Base-by-base conservation (phyloP, 2,797 vertebrate genomes). In the Gallirallus australis region DNA sequence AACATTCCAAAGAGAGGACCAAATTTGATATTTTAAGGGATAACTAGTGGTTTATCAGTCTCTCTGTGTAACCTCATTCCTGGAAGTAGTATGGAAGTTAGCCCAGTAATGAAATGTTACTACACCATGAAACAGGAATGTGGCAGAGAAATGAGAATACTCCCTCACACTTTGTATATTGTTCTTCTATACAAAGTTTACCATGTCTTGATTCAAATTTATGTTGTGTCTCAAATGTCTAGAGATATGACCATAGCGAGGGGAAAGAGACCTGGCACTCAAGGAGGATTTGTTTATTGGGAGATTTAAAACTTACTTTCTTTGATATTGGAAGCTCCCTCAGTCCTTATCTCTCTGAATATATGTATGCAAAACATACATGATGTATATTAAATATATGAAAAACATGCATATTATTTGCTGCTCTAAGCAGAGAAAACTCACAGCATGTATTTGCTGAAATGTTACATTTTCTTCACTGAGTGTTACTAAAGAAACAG, bases 41-140 rank as follows among this genome's bases (percentile, higher is more conserved):
- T 57, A 94, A 53, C 48, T 40, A 28, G n/a, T 35, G 27, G 77
- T 94, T 95, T 93, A 75, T 82, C 93, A 86, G n/a, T 53, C 35
- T 80, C 37, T 93, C 80, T 77, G 50, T 57, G 45, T 79, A 93
- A 95, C 50, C 47, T 82, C 65, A 50, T 65, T 39, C 72, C 57
- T 85, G 21, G 47, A 86, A 90, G 54, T 64, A 77, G 19, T 42
- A 87, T 92, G 91, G 91, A 95, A 92, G 65, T 30, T 61, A 68
- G 86, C 92, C 93, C 93, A 89, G 81, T 71, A 93, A 82, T 75
- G 88, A 95, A 94, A 96, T 52, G 68, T 92, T 97, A 96, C 92
- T 93, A 87, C 65, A 75, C 66, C 27, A 33, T 65, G 93, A 84
- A 86, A 86, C 21, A 92, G 60, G 90, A 95, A 95, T 95, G 93